Base-by-base conservation (phyloP, 2,888 invertebrate species). In the Pristionchus fissidentatus region DNA sequence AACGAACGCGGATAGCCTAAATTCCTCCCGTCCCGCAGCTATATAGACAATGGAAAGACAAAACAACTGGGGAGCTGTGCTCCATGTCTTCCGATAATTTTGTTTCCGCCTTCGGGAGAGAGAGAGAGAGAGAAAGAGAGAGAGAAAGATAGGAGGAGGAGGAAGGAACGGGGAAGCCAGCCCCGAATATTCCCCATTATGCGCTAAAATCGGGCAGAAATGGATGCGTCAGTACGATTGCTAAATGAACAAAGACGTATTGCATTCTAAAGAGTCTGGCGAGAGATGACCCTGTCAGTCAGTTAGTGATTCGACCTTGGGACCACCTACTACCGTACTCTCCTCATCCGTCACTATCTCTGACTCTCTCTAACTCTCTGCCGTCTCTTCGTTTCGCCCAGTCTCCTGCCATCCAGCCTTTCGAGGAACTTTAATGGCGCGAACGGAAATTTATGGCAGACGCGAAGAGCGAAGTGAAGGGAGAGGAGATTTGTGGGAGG, bases 231-330 rank as follows among this genome's bases (percentile, higher is more conserved):
- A 46, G 46, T 46, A 46, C 8, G 46, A 55, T 55, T 22, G 55
- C 55, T 55, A 55, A 55, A 55, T 55, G 66, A 35, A 66, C 66
- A 66, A 66, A 66, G 66, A 66, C 66, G 66, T 15, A 66, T 66
- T 22, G 66, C 66, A n/a, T 66, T 66, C 66, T 66, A 66, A 66
- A 66, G 66, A 66, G 38, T 66, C 66, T 19, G 22, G 4, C 15
- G 62, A 38, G 38, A n/a, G 66, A 66, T 66, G 66, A 66, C 66
- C 66, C 66, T 66, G 66, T 38, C 66, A 66, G 66, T 66, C 8
- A 66, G 19, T n/a, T n/a, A n/a, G n/a, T n/a, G n/a, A n/a, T 66
- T 57, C 57, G 66, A 19, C 38, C 38, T 32, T 38, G 19, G 29
- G n/a, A 35, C 60, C 19, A 41, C 26, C 43, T 41, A 1, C 43